Base-by-base conservation (phyloP, 2,888 invertebrate species). In the Andrena bucephala region DNA sequence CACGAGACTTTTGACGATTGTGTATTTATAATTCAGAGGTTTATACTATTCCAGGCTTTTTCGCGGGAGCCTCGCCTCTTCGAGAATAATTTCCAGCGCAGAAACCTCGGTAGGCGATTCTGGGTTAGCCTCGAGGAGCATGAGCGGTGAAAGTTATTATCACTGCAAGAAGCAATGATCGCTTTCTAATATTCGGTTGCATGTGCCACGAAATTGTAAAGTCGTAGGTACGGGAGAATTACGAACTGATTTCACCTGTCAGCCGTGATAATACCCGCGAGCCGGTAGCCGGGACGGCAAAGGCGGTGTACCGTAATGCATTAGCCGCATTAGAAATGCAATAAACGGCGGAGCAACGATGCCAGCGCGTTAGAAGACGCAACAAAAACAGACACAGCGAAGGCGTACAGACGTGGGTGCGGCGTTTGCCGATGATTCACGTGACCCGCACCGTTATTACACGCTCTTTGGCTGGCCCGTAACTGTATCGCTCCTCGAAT, bases 361-460 rank as follows among this genome's bases (percentile, higher is more conserved):
- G 75, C 81, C 24, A 31, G 75, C 68, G 70, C 72, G 77, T 79
- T 72, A 68, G 77, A 81, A 83, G 79, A 87, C 67, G 78, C 83
- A 89, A 87, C 87, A 86, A 89, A 87, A 88, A 86, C 84, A 87
- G 48, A 52, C 65, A 63, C 48, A 60, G 66, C 69, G 81, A 73
- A 83, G 69, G 69, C 79, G 77, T 78, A 69, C 52, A 63, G 48
- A 68, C 74, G 79, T 87, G 87, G 89, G 89, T 82, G 87, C 79
- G 88, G 85, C 90, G 85, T 88, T 89, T 89, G 72, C 87, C 88
- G 88, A 89, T 88, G 89, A 88, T 89, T 88, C 88, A 88, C 85
- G 77, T 75, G 63, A 73, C 77, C 54, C 68, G 87, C 85, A 87
- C 89, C 89, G 89, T 92, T 92, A 92, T 91, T 91, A 89, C 89